These are phyloP conservation scores for Neostethus bicornis DNA, from an alignment of 2,797 vertebrate species.

Conservation along the genomic window DNA sequence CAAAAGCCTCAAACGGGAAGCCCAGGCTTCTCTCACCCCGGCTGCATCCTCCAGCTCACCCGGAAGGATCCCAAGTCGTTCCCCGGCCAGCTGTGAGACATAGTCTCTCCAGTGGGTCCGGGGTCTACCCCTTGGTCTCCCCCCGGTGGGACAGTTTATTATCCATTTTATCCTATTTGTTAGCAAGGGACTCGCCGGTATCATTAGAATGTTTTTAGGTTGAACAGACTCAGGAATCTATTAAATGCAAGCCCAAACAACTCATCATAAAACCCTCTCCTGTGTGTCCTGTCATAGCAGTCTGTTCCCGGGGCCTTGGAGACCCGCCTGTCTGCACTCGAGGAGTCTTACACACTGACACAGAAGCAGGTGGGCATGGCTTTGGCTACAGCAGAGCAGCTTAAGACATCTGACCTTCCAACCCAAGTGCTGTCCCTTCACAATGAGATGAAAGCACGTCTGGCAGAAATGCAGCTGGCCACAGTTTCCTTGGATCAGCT, in stretches of 20 bases:
- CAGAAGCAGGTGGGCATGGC: constrained; percentile 71
- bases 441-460: constrained; percentile 63
- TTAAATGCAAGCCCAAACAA: not conserved
- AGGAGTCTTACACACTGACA: constrained; percentile 59
- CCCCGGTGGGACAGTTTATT: too few species aligned
- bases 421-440: constrained; percentile 71
- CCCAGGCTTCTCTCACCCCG: too few species aligned
- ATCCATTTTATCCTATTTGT: too few species aligned
- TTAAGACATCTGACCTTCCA: constrained; percentile 66
- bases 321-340: constrained; percentile 61
- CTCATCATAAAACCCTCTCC: not conserved
- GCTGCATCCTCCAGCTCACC: too few species aligned
- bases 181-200: too few species aligned
- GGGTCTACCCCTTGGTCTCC: too few species aligned
- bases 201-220: not conserved
- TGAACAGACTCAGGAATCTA: not conserved
- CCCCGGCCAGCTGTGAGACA: too few species aligned
- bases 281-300: constrained; percentile 46
- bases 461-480: constrained; percentile 71
- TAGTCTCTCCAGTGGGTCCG: too few species aligned
- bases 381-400: constrained; percentile 61
- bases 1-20: too few species aligned
- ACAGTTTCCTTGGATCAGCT: constrained; percentile 68
- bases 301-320: constrained; percentile 55
- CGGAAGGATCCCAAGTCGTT: too few species aligned